Evolutionary conservation across 1,140 invertebrate species (phyloP).

Genomic region (Macrobrachium rosenbergii): DNA sequence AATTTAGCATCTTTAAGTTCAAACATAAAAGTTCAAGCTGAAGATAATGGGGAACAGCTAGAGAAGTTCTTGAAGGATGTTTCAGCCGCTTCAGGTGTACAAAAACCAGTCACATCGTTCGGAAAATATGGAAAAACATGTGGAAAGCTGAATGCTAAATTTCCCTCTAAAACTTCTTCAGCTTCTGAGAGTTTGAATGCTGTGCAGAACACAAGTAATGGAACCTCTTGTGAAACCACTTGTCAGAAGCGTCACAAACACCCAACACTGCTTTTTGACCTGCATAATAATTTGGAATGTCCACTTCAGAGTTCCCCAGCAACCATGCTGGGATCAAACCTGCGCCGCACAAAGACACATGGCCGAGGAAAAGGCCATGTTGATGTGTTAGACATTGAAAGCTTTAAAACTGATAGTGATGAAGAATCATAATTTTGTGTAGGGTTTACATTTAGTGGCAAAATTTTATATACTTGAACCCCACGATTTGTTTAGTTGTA

Average conservation of each 20-base stretch:
- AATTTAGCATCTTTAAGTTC: neutral
- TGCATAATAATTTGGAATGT: neutral
- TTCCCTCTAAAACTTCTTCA: constrained; percentile 16
- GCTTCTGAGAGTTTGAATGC: constrained; percentile 35
- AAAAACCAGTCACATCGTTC: constrained; percentile 15
- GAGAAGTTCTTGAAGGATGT: constrained; percentile 52
- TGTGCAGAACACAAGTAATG: neutral
- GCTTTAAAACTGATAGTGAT: constrained; percentile 28
- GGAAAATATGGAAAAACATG: constrained; percentile 49
- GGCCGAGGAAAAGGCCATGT: constrained; percentile 50
- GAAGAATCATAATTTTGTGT: constrained; percentile 13
- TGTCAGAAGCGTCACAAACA: no score
- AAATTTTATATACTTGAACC: no score
- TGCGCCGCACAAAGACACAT: constrained; percentile 43
- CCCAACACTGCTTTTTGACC: no score
- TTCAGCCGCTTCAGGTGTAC: constrained; percentile 36
- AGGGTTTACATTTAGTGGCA: no score
- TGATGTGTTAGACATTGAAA: constrained; percentile 39
- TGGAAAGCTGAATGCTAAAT: constrained; percentile 20
- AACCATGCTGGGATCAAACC: constrained; percentile 21
- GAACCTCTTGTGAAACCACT: no score
- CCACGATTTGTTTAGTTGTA: no score
- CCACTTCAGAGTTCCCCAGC: neutral
- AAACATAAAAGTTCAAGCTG: neutral
- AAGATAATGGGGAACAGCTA: constrained; percentile 40